Evolutionary conservation across 2,113 vertebrate genomes (phyloP).

Genomic region (Trogon melanurus): DNA sequence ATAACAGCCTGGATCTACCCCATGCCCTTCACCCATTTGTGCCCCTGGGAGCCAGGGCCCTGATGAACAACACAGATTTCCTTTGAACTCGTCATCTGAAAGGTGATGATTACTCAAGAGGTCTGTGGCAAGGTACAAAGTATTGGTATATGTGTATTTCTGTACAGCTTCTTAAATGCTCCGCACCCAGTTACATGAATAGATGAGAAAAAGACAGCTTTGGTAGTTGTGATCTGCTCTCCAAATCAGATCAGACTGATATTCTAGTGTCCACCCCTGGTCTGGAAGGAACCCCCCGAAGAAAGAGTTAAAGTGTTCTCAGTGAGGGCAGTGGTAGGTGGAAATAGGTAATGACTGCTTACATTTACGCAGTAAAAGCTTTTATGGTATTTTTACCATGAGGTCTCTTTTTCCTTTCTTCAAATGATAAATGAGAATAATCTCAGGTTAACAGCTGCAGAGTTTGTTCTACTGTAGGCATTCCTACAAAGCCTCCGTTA

Average conservation of each 20-base stretch:
- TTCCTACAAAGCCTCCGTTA: not conserved
- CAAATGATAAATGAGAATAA: conserved; percentile 10
- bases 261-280: not conserved
- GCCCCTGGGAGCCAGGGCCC: not conserved
- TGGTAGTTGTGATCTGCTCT: not conserved
- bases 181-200: accelerated
- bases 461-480: not conserved
- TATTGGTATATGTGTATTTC: not conserved
- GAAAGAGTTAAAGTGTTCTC: not conserved
- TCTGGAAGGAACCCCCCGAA: not conserved
- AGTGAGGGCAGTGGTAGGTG: not conserved
- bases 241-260: not conserved
- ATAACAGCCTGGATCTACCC: not conserved
- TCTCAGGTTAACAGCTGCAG: not conserved
- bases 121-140: not conserved
- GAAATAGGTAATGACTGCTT: not conserved
- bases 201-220: not conserved
- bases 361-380: not conserved
- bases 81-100: not conserved
- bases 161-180: accelerated
- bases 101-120: not conserved
- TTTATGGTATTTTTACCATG: not conserved
- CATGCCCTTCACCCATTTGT: not conserved
- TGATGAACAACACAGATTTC: not conserved
- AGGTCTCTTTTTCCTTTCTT: not conserved